Evolutionary conservation across 2,888 invertebrate genomes (phyloP).

Genomic region (Andrena chrysosceles): DNA sequence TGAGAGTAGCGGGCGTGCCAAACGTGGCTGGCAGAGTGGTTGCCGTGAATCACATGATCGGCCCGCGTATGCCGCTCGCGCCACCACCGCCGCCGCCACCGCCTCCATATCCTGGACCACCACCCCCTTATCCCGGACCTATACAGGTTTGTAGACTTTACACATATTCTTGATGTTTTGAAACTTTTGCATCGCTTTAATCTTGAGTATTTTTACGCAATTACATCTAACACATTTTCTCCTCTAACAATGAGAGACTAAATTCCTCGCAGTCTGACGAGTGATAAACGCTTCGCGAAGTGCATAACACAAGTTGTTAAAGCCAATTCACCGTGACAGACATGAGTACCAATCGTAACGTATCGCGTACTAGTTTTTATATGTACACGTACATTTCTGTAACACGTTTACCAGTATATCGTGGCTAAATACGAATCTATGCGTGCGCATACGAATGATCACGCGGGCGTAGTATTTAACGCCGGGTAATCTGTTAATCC

Average conservation of each 20-base stretch:
- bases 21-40: constrained; percentile 84
- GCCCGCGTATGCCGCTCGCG: constrained; percentile 83
- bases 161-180: constrained; percentile 57
- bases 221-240: constrained; percentile 70
- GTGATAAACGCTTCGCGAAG: constrained; percentile 44
- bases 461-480: constrained; percentile 4
- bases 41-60: constrained; percentile 82
- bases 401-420: not conserved
- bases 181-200: constrained; percentile 85
- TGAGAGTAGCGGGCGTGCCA: constrained; percentile 80
- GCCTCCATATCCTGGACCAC: constrained; percentile 90
- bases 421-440: constrained; percentile 6
- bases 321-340: constrained; percentile 2
- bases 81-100: constrained; percentile 90
- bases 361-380: constrained; percentile 3
- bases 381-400: constrained; percentile 8
- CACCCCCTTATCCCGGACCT: constrained; percentile 89
- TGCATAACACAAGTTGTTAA: constrained; percentile 34
- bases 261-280: constrained; percentile 46
- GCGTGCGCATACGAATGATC: not conserved
- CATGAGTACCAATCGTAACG: constrained; percentile 8
- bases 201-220: constrained; percentile 73
- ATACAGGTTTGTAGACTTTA: constrained; percentile 81
- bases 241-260: constrained; percentile 58
- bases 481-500: constrained; percentile 1